Conservation (phyloP, 2,113 vertebrate species). For the Colossoma macropomum region DNA sequence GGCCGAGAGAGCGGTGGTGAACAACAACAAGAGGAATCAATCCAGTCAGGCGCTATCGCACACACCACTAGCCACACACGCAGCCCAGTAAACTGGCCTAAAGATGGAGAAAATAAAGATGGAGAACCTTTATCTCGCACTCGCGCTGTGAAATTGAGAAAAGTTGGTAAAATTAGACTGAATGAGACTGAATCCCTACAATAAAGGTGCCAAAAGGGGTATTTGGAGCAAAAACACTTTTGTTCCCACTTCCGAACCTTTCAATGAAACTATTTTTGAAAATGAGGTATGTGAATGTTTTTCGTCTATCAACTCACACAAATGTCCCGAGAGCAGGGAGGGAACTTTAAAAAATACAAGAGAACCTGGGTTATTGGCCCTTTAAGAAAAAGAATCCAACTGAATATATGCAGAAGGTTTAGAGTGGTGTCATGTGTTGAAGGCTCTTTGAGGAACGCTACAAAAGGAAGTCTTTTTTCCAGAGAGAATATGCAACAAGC, state of each 20-base stretch:
- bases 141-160: neutral
- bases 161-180: neutral
- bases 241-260: too few relatives aligned
- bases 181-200: neutral
- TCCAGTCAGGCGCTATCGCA: constrained; percentile 72
- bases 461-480: too few relatives aligned
- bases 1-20: constrained; percentile 71
- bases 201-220: too few relatives aligned
- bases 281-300: too few relatives aligned
- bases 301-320: too few relatives aligned
- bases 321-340: too few relatives aligned
- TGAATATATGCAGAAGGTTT: constrained; percentile 20
- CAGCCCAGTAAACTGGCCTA: neutral
- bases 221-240: too few relatives aligned
- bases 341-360: too few relatives aligned
- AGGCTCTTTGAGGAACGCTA: constrained; percentile 12
- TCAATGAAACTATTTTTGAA: too few relatives aligned
- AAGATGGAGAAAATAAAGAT: neutral
- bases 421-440: constrained; percentile 33
- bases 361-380: too few relatives aligned
- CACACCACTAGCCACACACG: constrained; percentile 51
- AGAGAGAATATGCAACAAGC: too few relatives aligned
- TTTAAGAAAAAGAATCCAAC: neutral
- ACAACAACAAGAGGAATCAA: constrained; percentile 74
- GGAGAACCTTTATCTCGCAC: neutral